These are phyloP conservation scores for Neria commutata DNA, from an alignment of 2,888 invertebrate genomes.

Conservation along the genomic window DNA sequence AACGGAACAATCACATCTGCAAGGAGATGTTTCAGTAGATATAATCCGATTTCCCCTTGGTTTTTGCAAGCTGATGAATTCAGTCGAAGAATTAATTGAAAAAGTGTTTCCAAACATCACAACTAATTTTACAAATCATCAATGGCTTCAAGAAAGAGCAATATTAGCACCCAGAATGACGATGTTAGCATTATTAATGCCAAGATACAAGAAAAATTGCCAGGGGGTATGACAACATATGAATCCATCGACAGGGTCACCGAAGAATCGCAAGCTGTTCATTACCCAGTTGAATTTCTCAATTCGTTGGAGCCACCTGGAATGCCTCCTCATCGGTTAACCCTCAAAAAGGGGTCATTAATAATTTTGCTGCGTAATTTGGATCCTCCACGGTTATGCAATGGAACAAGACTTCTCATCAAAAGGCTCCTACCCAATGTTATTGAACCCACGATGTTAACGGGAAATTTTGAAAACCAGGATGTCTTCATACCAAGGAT, in stretches of 20 bases:
- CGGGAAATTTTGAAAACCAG: too few species aligned
- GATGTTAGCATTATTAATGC: conserved; percentile 20
- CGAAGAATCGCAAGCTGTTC: conserved; percentile 7
- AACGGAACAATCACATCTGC: conserved; percentile 42
- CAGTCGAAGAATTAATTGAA: neutral
- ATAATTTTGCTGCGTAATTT: too few species aligned
- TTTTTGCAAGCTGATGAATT: neutral
- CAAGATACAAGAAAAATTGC: conserved; percentile 32
- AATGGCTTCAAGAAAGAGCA: too few species aligned
- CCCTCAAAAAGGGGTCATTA: too few species aligned
- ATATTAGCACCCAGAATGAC: too few species aligned
- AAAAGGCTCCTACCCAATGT: too few species aligned
- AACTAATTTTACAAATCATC: too few species aligned
- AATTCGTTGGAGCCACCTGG: conserved; percentile 29
- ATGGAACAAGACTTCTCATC: conserved; percentile 19
- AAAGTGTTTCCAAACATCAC: neutral
- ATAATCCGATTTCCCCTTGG: neutral
- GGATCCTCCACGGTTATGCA: conserved; percentile 22
- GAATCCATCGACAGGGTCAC: conserved; percentile 35
- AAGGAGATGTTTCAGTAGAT: conserved; percentile 30
- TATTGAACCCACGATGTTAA: too few species aligned
- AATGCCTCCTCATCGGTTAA: conserved; percentile 3
- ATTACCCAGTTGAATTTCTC: conserved; percentile 38
- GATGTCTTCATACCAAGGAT: too few species aligned
- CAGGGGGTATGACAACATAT: conserved; percentile 27